Base-by-base conservation (phyloP, 2,113 vertebrate species). In the Pangasianodon gigas region DNA sequence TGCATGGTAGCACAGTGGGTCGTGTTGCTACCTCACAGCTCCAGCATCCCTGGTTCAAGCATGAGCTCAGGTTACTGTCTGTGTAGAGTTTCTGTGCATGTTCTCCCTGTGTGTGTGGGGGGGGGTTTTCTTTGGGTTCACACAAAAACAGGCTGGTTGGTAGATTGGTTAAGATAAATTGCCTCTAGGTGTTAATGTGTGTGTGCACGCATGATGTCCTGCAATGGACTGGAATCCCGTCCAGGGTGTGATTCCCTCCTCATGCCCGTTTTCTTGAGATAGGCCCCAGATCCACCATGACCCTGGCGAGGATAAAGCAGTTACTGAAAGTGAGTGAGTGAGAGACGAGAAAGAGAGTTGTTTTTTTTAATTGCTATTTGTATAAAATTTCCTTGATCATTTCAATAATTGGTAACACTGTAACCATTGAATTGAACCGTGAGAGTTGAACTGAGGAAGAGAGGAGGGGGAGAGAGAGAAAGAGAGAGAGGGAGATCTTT, bases 401-500 rank as follows among this genome's bases (percentile, higher is more conserved):
- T 26, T 84, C 21, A 26, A 26, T 84, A 84, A 1, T 60, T 58
- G n/a, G n/a, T 52, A 56, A 58, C 21, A 56, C 8, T 83, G 18
- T 58, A 83, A 58, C 7, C 19, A 83, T 2, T 58, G 18, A 32
- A 54, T 82, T 82, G 16, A 83, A 37, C 52, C 58, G 52, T 51
- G 21, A 82, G n/a, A 3, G n/a, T 54, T 81, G 52, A 82, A 82
- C 51, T 86, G 85, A 88, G 54, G 87, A 24, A 87, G 26, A 87
- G 74, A 67, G 44, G 26, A 87, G 74, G 62, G 44, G 90, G 74
- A 91, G 87, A 87, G 56, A 87, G 74, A 86, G 52, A 90, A 13
- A 88, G 48, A 88, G 67, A 60, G 52, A 91, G 81, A 91, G 89
- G 82, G 46, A 88, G 81, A 92, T 92, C 91, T 92, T 89, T 93